A percentile compares a stretch with the other conserved stretches of the same genome.
These are phyloP conservation scores for Orycteropus afer DNA, from an alignment of 2,113 vertebrate genomes.

Conservation along the genomic window DNA sequence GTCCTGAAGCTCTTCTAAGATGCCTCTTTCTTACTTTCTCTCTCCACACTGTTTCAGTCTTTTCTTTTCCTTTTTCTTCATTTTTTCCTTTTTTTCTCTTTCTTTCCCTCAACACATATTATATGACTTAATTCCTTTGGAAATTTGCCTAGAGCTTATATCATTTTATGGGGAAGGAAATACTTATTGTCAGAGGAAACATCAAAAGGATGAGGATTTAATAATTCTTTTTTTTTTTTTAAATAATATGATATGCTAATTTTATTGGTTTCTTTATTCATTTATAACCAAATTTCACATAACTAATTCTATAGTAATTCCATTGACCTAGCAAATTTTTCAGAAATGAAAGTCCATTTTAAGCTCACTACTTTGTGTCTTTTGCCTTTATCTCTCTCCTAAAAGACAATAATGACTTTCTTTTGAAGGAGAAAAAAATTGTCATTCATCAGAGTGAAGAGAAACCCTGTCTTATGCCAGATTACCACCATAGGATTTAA, in stretches of 20 bases:
- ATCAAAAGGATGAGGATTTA: slow-evolving; percentile 19
- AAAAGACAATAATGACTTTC: slow-evolving; percentile 16
- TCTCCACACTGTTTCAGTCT: background rate
- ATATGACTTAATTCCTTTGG: slow-evolving; percentile 50
- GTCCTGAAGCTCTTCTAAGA: slow-evolving; percentile 51
- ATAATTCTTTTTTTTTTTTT: slow-evolving; percentile 29
- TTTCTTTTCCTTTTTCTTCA: background rate
- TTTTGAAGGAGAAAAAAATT: slow-evolving; percentile 55
- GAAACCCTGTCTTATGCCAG: slow-evolving; percentile 62
- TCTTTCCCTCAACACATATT: background rate
- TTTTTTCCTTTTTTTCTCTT: background rate
- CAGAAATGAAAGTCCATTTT: slow-evolving; percentile 49
- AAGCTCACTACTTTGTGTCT: slow-evolving; percentile 53
- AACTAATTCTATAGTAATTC: slow-evolving; percentile 24
- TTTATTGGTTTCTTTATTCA: slow-evolving; percentile 44
- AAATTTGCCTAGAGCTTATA: slow-evolving; percentile 30
- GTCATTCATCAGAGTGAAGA: slow-evolving; percentile 29
- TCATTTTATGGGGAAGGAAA: slow-evolving; percentile 31
- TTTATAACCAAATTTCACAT: slow-evolving; percentile 38
- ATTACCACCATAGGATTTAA: slow-evolving; percentile 55
- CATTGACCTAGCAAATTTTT: background rate
- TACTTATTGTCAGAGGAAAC: background rate
- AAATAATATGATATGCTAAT: slow-evolving; percentile 18
- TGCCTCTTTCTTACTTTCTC: background rate
- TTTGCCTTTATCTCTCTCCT: slow-evolving; percentile 60